Evolutionary conservation across 2,797 vertebrate genomes (phyloP), one percentile per base, ranked within the genome.

Genomic region (Pelodytes ibericus): DNA sequence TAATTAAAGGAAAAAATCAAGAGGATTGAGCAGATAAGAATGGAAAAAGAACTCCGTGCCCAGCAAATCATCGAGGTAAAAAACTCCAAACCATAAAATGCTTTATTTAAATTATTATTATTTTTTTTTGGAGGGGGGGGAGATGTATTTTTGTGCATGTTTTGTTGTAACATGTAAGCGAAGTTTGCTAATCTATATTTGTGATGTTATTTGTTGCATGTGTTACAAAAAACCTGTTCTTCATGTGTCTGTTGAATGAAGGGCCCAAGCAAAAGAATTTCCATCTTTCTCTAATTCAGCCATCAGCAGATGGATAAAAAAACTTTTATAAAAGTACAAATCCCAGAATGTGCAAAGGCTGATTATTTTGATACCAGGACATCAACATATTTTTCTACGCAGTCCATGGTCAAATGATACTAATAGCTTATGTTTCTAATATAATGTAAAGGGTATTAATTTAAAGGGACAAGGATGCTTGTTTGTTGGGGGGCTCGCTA

Each of bases 61-160:
- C 96, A 97, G 86, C 96, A 97, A 86, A 95, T 98, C 91, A 90
- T 98, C 39, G 96, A 99, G 96, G 97, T 99, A 92, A 75, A 47
- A 68, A 53, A 22, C 6, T 22, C 51, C 16, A 25, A n/a, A 53
- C 11, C 49, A 22, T 36, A 5, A 5, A 24, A 24, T 53, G 9
- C 3, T 53, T 53, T 53, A 8, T 53, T 53, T 20, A 22, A 2
- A 53, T 22, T 22, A 22, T 20, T 53, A 53, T 11, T 3, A 24
- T 22, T 22, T n/a, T n/a, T n/a, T n/a, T n/a, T n/a, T n/a, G n/a
- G n/a, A n/a, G n/a, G n/a, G n/a, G n/a, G n/a, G n/a, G n/a, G n/a
- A n/a, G n/a, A n/a, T 7, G 8, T 53, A 20, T 61, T 61, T 30
- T 33, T 0, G 0, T 30, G 2, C 15, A 20, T 72, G 44, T 49